Percentiles rank a stretch among this genome's conserved stretches.
Evolutionary conservation across 2,113 vertebrate genomes (phyloP).

Genomic region (Leptobrachium leishanense): DNA sequence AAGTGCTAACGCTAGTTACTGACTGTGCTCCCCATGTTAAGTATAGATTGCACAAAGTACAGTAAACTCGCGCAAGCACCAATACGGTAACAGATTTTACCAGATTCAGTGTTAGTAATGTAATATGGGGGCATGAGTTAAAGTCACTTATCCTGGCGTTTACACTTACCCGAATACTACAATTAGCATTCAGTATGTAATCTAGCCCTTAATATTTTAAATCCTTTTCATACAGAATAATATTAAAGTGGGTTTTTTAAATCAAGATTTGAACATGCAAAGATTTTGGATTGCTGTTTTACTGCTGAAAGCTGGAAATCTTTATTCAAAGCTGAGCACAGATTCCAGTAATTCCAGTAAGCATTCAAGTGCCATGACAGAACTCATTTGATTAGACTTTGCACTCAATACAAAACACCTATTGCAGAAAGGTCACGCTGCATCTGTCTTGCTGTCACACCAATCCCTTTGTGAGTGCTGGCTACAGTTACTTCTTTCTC

Average conservation of each 20-base stretch:
- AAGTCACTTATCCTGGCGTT: too few relatives aligned
- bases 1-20: too few relatives aligned
- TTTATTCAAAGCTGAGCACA: conserved; percentile 43
- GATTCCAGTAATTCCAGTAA: conserved; percentile 51
- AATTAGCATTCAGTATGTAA: too few relatives aligned
- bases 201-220: too few relatives aligned
- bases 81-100: too few relatives aligned
- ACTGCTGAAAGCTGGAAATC: conserved; percentile 11
- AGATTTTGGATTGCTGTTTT: conserved; percentile 12
- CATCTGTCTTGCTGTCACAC: conserved; percentile 50
- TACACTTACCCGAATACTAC: too few relatives aligned
- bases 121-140: too few relatives aligned
- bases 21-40: too few relatives aligned
- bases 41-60: too few relatives aligned
- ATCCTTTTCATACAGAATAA: too few relatives aligned
- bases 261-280: conserved; percentile 2
- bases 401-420: conserved; percentile 50
- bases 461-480: conserved; percentile 45
- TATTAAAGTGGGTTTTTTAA: neutral
- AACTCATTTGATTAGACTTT: conserved; percentile 52
- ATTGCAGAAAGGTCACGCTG: conserved; percentile 21
- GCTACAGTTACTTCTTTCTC: conserved; percentile 50
- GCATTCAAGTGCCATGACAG: conserved; percentile 27
- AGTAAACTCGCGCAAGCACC: too few relatives aligned
- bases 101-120: too few relatives aligned